A percentile compares a stretch with the other conserved stretches of the same genome.
Conservation (phyloP, 2,888 invertebrate genomes). For the Opisthograptis luteolata region DNA sequence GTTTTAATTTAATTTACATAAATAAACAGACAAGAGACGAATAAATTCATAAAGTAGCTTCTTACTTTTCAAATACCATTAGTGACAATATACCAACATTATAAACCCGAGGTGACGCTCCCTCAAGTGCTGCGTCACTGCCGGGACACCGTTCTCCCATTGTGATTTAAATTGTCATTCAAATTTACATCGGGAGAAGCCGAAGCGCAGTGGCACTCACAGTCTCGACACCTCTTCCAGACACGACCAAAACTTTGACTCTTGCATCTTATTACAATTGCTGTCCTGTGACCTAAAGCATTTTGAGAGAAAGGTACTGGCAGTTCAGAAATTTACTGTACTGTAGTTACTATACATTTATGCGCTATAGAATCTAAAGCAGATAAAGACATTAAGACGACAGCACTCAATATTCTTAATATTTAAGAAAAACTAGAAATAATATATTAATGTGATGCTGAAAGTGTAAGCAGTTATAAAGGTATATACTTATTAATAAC, state of each 20-base stretch:
- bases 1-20: too few relatives aligned
- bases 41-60: conserved; percentile 26
- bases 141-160: conserved; percentile 72
- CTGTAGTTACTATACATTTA: too few relatives aligned
- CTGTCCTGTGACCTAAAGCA: conserved; percentile 30
- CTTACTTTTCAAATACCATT: conserved; percentile 42
- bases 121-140: conserved; percentile 67
- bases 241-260: conserved; percentile 43
- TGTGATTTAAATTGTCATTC: conserved; percentile 80
- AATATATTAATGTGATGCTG: too few relatives aligned
- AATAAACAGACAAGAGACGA: conserved; percentile 16
- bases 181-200: conserved; percentile 63
- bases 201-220: conserved; percentile 74
- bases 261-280: conserved; percentile 45
- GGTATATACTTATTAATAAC: background rate
- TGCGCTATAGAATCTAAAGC: too few relatives aligned
- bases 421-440: too few relatives aligned
- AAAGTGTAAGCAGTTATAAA: too few relatives aligned
- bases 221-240: conserved; percentile 74
- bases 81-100: conserved; percentile 56
- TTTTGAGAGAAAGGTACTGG: conserved; percentile 13
- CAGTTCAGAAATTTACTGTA: background rate
- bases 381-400: too few relatives aligned
- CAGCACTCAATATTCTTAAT: too few relatives aligned
- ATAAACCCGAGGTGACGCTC: conserved; percentile 55